Conservation (phyloP, 1,140 invertebrate genomes). For the Manduca sexta region DNA sequence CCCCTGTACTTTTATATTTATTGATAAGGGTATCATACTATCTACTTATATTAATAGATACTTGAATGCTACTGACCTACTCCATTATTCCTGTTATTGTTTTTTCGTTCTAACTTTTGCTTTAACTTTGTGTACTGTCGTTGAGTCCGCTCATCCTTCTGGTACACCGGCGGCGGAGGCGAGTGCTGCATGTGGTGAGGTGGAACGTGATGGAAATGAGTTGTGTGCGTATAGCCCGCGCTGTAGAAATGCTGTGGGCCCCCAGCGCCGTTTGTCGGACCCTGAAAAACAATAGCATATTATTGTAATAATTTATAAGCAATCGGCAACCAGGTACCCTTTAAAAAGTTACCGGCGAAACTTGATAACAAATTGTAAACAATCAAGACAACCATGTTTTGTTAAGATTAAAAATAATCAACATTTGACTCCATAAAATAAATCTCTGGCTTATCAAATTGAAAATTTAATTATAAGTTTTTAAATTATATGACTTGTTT, state of each 20-base stretch:
- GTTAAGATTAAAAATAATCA: too few relatives aligned
- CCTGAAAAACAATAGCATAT: conserved; percentile 40
- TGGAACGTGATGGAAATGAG: conserved; percentile 75
- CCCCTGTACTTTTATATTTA: too few relatives aligned
- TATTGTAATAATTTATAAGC: conserved; percentile 5
- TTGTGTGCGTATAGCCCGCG: conserved; percentile 70
- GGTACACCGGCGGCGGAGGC: conserved; percentile 75
- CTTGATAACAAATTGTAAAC: background rate
- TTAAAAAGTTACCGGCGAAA: too few relatives aligned
- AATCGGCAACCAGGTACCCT: background rate
- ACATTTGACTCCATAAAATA: too few relatives aligned
- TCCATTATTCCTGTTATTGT: conserved; percentile 63
- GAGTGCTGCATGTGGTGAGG: conserved; percentile 72
- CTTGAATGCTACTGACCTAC: conserved; percentile 49
- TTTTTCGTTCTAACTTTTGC: conserved; percentile 80
- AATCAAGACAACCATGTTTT: background rate
- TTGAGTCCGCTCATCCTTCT: conserved; percentile 85
- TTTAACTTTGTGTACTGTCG: conserved; percentile 83
- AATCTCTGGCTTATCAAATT: too few relatives aligned
- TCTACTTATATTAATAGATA: too few relatives aligned
- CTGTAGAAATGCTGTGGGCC: conserved; percentile 77
- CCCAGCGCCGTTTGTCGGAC: conserved; percentile 76
- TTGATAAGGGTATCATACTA: too few relatives aligned
- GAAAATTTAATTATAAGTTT: background rate
- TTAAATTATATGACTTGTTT: too few relatives aligned